These are phyloP conservation scores for Silurus aristotelis DNA, from an alignment of 2,797 vertebrate genomes.

Conservation along the genomic window DNA sequence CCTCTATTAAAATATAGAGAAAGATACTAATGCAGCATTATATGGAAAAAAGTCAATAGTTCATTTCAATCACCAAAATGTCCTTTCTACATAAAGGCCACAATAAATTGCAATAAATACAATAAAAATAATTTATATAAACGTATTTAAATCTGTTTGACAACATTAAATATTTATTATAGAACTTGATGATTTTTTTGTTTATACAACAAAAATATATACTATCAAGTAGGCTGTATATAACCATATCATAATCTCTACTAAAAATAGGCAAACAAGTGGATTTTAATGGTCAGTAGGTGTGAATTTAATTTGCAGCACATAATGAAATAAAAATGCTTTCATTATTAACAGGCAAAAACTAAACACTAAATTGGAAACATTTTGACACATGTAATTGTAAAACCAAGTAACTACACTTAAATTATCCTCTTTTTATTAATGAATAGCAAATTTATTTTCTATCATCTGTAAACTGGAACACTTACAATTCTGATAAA, in stretches of 20 bases:
- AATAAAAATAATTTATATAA: background rate
- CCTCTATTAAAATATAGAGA: background rate
- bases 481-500: background rate
- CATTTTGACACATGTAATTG: background rate
- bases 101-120: too few relatives aligned
- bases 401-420: background rate
- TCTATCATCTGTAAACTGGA: background rate
- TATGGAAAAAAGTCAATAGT: too few relatives aligned
- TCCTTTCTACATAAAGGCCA: too few relatives aligned
- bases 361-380: background rate
- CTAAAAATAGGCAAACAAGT: background rate
- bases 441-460: background rate
- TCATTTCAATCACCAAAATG: too few relatives aligned
- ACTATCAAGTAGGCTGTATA: background rate
- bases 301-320: background rate
- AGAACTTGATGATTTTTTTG: background rate
- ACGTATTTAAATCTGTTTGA: background rate
- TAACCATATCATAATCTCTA: background rate
- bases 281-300: background rate
- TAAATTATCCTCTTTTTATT: background rate
- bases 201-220: background rate
- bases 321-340: too few relatives aligned
- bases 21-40: background rate
- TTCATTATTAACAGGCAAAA: background rate
- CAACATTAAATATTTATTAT: background rate